These are phyloP conservation scores for Ischnus inquisitorius DNA, from an alignment of 2,888 invertebrate species.

Conservation along the genomic window DNA sequence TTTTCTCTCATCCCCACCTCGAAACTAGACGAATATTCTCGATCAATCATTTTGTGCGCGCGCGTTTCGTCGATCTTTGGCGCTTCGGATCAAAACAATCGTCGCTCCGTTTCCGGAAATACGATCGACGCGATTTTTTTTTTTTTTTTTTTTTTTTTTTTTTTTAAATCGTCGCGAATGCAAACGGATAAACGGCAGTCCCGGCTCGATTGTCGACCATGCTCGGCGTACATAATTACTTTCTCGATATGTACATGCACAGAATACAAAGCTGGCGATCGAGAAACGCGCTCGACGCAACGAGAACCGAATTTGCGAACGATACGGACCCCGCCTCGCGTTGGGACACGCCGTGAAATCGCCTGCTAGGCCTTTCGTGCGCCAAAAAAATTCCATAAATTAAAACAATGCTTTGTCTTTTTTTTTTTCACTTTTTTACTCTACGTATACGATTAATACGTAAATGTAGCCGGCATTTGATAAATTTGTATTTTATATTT, in stretches of 20 bases:
- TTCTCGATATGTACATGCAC: slow-evolving; percentile 42
- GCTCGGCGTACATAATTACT: too few relatives aligned
- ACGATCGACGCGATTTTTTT: not conserved
- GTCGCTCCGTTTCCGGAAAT: slow-evolving; percentile 16
- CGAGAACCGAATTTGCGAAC: slow-evolving; percentile 44
- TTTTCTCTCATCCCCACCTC: not conserved
- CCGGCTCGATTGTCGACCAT: slow-evolving; percentile 8
- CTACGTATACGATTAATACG: slow-evolving; percentile 60
- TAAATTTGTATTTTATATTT: slow-evolving; percentile 69
- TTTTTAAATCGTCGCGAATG: not conserved
- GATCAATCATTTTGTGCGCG: slow-evolving; percentile 48
- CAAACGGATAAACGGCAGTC: slow-evolving; percentile 26
- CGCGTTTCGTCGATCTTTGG: slow-evolving; percentile 4
- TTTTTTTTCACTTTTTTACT: slow-evolving; percentile 34
- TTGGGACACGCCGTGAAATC: slow-evolving; percentile 71
- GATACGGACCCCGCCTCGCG: slow-evolving; percentile 59
- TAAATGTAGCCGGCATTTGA: slow-evolving; percentile 62
- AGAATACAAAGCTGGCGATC: slow-evolving; percentile 11
- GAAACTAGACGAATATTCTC: slow-evolving; percentile 44
- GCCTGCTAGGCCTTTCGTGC: slow-evolving; percentile 70
- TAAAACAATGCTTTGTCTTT: slow-evolving; percentile 50
- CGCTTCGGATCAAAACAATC: not conserved
- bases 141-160: too few relatives aligned
- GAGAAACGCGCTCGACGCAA: slow-evolving; percentile 24
- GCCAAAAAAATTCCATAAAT: slow-evolving; percentile 54